Evolutionary conservation across 2,797 vertebrate genomes (phyloP), one percentile per base, ranked within the genome.

Genomic region (Tarsius wallacei): DNA sequence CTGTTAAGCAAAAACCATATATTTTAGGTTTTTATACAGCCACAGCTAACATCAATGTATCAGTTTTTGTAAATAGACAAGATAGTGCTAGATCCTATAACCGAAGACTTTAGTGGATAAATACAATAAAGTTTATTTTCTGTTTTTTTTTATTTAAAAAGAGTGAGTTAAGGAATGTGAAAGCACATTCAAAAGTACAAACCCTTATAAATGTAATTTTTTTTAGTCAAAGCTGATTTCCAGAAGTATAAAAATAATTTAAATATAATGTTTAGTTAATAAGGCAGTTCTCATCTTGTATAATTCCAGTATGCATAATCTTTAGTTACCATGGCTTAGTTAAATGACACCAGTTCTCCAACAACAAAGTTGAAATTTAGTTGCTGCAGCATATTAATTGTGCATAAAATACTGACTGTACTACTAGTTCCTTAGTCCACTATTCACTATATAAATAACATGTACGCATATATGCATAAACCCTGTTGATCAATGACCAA

Each of bases 121-220:
- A 63, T 49, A 53, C 22, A 80, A 47, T 47, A 63, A 47, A 78
- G 19, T 88, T 81, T 36, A 28, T 64, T 63, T 94, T 55, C 82
- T 81, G 53, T 82, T 70, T 77, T 53, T n/a, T 77, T 10, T 47
- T n/a, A 70, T 42, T 42, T 42, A 63, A 78, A 71, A 78, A 42
- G 24, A 24, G n/a, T 82, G 10, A 49, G 13, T 91, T 74, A 42
- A 93, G 64, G 87, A 76, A 63, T 77, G 31, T 28, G 26, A 71
- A 89, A 70, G 86, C 1, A 22, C n/a, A 47, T 81, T 80, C n/a
- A 28, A 86, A 93, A 89, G 10, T 55, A 82, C 90, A 82, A 90
- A 63, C 15, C 2, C 33, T 36, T 59, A 59, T 76, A 86, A 49
- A 21, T 33, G 17, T 66, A 89, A 80, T 7, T 64, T 87, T 51